phyloP scores from a whole-genome alignment of 2,797 vertebrate genomes.

The Erithacus rubecula region DNA sequence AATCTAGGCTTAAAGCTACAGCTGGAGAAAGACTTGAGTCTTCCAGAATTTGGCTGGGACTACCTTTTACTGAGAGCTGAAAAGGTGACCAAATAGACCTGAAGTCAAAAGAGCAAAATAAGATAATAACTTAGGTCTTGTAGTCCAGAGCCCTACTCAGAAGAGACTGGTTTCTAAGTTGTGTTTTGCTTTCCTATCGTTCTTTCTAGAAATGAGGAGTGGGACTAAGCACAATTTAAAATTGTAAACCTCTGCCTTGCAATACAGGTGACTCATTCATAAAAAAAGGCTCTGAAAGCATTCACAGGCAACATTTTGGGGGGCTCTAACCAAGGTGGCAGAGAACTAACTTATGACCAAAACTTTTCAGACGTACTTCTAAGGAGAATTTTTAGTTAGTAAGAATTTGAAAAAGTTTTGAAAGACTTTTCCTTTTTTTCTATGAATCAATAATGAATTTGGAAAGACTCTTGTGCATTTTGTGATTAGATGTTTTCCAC shows the following conservation, averaged over 20 bases:
- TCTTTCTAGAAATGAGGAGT: background rate
- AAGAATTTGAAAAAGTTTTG: accelerated
- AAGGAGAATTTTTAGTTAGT: background rate
- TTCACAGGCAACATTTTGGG: background rate
- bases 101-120: background rate
- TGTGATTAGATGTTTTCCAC: background rate
- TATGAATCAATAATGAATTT: background rate
- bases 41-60: background rate
- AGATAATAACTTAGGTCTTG: background rate
- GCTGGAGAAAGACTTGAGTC: background rate
- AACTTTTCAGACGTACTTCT: background rate
- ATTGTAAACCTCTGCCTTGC: background rate
- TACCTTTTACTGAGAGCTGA: background rate
- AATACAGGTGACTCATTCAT: accelerated
- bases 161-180: background rate
- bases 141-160: background rate
- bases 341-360: background rate
- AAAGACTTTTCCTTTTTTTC: background rate
- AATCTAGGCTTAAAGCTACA: background rate
- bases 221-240: background rate
- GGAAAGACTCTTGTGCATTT: background rate
- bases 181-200: background rate
- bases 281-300: background rate
- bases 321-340: background rate
- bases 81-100: background rate